Percentiles rank a stretch among this genome's conserved stretches.
These are phyloP conservation scores for Mus caroli DNA, from an alignment of 2,797 vertebrate species.

Conservation along the genomic window DNA sequence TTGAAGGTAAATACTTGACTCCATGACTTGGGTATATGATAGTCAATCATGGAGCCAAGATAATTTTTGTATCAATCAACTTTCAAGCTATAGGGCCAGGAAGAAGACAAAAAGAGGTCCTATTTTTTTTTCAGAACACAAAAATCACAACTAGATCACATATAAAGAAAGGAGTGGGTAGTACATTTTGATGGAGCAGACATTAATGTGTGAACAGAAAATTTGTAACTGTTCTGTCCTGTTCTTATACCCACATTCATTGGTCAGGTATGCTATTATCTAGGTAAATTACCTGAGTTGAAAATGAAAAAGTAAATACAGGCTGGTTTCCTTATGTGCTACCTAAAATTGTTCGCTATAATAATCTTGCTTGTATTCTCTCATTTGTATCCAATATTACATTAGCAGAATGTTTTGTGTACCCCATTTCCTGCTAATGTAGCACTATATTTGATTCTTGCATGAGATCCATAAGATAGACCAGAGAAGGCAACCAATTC, in stretches of 20 bases:
- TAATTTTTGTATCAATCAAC: constrained; percentile 13
- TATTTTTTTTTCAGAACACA: not conserved
- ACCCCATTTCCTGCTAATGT: not conserved
- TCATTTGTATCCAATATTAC: not conserved
- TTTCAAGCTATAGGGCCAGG: not conserved
- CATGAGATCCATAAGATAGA: not conserved
- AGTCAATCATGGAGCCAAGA: not conserved
- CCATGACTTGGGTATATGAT: not conserved
- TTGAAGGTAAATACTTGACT: not conserved
- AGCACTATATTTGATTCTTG: constrained; percentile 17
- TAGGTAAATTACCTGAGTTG: constrained; percentile 11
- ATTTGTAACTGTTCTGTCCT: not conserved
- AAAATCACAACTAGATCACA: not conserved
- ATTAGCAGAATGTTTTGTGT: not conserved
- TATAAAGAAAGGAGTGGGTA: not conserved
- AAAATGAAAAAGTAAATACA: constrained; percentile 8
- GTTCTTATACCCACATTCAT: not conserved
- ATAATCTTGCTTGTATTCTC: constrained; percentile 10
- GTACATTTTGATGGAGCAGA: not conserved
- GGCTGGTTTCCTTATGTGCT: not conserved
- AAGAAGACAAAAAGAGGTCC: not conserved
- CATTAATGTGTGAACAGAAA: not conserved
- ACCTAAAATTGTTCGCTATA: not conserved
- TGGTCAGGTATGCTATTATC: not conserved
- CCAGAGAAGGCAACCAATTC: not conserved